Percentiles rank a stretch among this genome's conserved stretches.
Conservation (phyloP, 1,140 invertebrate genomes). For the Sesamia nonagrioides region DNA sequence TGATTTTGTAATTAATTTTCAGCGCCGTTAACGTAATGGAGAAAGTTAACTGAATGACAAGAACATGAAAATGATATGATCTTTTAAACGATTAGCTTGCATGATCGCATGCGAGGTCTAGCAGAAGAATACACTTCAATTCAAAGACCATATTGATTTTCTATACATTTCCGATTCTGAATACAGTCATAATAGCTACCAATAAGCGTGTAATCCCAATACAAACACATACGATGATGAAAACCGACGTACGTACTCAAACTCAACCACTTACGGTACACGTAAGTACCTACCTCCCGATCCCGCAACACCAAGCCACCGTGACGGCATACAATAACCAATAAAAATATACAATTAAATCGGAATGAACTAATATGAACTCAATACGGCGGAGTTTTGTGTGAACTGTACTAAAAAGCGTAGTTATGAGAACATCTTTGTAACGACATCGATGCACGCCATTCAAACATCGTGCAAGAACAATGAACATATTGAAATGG, state of each 20-base stretch:
- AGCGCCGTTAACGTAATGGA: background rate
- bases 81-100: background rate
- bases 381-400: slow-evolving; percentile 39
- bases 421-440: slow-evolving; percentile 13
- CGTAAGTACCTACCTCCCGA: background rate
- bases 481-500: slow-evolving; percentile 43
- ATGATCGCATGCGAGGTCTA: slow-evolving; percentile 9
- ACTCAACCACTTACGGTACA: background rate
- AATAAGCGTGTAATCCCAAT: background rate
- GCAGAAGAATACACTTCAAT: background rate
- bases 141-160: background rate
- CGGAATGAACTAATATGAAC: slow-evolving; percentile 44
- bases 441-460: slow-evolving; percentile 41
- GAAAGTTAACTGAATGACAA: slow-evolving; percentile 18
- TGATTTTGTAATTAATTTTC: slow-evolving; percentile 15
- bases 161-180: slow-evolving; percentile 3
- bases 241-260: background rate
- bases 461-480: slow-evolving; percentile 35
- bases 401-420: slow-evolving; percentile 45
- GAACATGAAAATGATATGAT: slow-evolving; percentile 15
- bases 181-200: background rate
- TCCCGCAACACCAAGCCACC: slow-evolving; percentile 15
- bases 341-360: slow-evolving; percentile 48
- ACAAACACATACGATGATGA: background rate
- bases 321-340: slow-evolving; percentile 14